Percentiles rank a stretch among this genome's conserved stretches.
These are phyloP conservation scores for Caloenas nicobarica DNA, from an alignment of 2,113 vertebrate genomes.

Conservation along the genomic window DNA sequence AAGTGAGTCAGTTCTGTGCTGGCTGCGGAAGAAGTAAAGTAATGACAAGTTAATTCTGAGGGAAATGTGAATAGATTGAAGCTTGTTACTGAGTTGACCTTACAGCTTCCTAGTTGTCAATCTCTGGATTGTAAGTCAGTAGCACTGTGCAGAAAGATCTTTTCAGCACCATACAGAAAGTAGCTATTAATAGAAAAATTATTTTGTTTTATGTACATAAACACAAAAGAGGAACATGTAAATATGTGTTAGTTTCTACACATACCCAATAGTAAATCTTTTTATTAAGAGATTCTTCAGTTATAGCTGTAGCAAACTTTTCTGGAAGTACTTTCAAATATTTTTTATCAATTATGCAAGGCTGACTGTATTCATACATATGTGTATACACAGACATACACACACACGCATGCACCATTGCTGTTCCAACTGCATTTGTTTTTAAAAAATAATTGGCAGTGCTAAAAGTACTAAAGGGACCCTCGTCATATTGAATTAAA, in stretches of 20 bases:
- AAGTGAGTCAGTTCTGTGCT: not conserved
- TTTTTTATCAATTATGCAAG: not conserved
- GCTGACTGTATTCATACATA: not conserved
- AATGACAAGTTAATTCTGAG: not conserved
- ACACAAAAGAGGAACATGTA: not conserved
- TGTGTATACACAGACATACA: not conserved
- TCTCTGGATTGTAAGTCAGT: not conserved
- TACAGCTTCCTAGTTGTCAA: not conserved
- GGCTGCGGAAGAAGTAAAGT: not conserved
- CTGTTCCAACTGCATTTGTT: not conserved
- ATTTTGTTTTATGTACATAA: not conserved
- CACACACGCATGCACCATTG: fast-evolving
- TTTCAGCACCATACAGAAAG: not conserved
- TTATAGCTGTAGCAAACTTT: not conserved
- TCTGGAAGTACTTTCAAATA: not conserved
- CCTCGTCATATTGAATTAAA: not conserved
- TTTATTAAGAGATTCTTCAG: not conserved
- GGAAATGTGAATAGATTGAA: not conserved
- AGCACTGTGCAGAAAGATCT: not conserved
- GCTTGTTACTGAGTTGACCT: not conserved
- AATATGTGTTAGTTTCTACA: not conserved
- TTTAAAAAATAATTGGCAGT: not conserved
- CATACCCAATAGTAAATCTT: not conserved
- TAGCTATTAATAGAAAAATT: not conserved
- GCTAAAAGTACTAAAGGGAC: not conserved